Evolutionary conservation across 2,797 vertebrate genomes (phyloP).

Genomic region (Menidia menidia): DNA sequence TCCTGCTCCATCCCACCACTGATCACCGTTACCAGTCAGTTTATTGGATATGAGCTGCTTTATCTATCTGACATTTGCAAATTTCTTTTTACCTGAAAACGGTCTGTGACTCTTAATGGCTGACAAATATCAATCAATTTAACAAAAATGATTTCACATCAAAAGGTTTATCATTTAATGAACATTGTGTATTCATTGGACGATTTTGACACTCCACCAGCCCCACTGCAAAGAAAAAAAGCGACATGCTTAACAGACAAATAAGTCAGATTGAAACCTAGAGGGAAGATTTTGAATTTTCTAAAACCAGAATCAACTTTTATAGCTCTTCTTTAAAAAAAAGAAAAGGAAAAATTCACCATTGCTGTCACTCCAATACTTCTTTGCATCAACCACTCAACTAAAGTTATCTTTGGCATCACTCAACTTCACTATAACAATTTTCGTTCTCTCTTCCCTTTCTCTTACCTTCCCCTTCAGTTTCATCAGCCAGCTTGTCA

Average conservation of each 20-base stretch:
- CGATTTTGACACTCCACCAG: background rate
- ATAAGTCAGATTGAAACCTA: constrained; percentile 30
- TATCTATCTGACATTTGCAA: constrained; percentile 73
- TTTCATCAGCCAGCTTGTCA: constrained; percentile 74
- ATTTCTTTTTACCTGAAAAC: constrained; percentile 64
- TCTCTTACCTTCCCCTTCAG: constrained; percentile 56
- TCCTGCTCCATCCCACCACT: constrained; percentile 33
- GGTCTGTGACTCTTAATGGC: constrained; percentile 41
- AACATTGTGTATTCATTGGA: constrained; percentile 12
- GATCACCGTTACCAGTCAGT: constrained; percentile 56
- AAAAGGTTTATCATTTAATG: constrained; percentile 36
- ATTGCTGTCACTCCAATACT: constrained; percentile 51
- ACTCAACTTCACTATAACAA: constrained; percentile 52
- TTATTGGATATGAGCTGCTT: constrained; percentile 47
- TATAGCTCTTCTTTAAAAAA: constrained; percentile 7
- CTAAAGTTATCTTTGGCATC: constrained; percentile 60
- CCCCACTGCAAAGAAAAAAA: constrained; percentile 1
- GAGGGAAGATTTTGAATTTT: constrained; percentile 25
- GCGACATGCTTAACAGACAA: constrained; percentile 18
- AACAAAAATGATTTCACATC: constrained; percentile 37
- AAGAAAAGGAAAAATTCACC: constrained; percentile 51
- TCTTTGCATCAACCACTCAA: constrained; percentile 50
- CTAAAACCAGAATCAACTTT: constrained; percentile 37
- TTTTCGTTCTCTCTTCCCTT: constrained; percentile 59
- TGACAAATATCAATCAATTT: constrained; percentile 54